phyloP scores from a whole-genome alignment of 2,888 invertebrate species.

The Melikaiella ostensackeni region DNA sequence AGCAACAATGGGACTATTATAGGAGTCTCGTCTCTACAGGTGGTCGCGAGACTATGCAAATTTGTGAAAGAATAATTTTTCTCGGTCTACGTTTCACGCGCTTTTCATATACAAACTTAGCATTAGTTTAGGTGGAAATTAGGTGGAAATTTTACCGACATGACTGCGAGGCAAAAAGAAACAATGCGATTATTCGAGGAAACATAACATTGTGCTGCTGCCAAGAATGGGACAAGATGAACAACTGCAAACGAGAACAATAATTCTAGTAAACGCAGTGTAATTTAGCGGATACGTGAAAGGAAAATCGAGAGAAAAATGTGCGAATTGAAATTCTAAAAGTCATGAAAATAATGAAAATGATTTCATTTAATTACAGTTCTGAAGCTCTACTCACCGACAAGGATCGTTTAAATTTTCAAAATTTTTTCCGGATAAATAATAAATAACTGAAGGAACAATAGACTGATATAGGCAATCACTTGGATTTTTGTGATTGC shows the following conservation, averaged over 20 bases:
- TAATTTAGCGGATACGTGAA: too few relatives aligned
- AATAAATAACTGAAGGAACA: too few relatives aligned
- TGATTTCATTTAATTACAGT: not conserved
- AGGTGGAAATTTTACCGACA: not conserved
- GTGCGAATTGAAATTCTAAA: not conserved
- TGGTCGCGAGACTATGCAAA: conserved; percentile 18
- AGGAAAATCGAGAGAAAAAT: not conserved
- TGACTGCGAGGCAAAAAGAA: not conserved
- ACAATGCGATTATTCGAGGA: conserved; percentile 8
- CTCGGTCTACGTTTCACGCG: not conserved
- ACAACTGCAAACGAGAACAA: conserved; percentile 17
- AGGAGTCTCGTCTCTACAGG: not conserved
- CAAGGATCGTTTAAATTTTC: too few relatives aligned
- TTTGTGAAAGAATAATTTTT: conserved; percentile 17
- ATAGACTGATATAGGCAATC: too few relatives aligned
- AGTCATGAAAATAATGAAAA: not conserved
- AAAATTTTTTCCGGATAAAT: too few relatives aligned
- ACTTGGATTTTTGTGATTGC: too few relatives aligned
- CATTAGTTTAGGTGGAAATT: conserved; percentile 28
- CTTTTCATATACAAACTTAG: not conserved
- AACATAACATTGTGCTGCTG: not conserved
- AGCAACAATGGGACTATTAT: not conserved
- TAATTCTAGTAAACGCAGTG: not conserved
- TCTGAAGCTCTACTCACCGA: not conserved
- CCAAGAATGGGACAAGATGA: not conserved